Base-by-base conservation (phyloP, 2,888 invertebrate species). In the Mesoligia furuncula region DNA sequence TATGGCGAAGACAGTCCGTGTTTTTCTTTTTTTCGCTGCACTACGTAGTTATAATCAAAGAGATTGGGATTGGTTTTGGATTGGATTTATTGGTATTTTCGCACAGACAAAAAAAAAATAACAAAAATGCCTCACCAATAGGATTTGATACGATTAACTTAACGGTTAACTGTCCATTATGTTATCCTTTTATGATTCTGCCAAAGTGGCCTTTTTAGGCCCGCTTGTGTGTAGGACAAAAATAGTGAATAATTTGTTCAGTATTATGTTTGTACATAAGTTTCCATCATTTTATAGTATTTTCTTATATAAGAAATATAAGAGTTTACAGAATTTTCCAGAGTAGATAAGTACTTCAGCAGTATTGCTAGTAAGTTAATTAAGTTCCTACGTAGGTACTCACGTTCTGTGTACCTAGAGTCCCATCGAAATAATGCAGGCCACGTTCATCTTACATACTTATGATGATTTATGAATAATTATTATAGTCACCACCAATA, bases 391-490 rank as follows among this genome's bases (percentile, higher is more conserved):
- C 6, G 9, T 27, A 48, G 15, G 2, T 27, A 45, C 1, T 45
- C 7, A 54, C 27, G 31, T 80, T 17, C 2, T 45, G 1, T 20
- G 1, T 64, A 51, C 5, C 8, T 24, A 42, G 8, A 42, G n/a
- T 24, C 51, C n/a, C 8, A 31, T 48, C 11, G n/a, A 74, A 73
- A 81, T 20, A 57, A 48, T 48, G 27, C 45, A 64, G 45, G 17
- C 1, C 4, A 36, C 24, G 45, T 17, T 78, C 17, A 11, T 15
- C n/a, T 51, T 54, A 17, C 1, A 8, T 36, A 54, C 13, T 27
- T 39, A 51, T 27, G n/a, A 65, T 75, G n/a, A 79, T 78, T 75
- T n/a, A 45, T 39, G n/a, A 64, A 45, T 57, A 74, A 81, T 64
- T 48, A 78, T n/a, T 31, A 57, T 81, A 45, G 75, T 31, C 75